Conservation (phyloP, 2,113 vertebrate species). For the Grantiella picta region DNA sequence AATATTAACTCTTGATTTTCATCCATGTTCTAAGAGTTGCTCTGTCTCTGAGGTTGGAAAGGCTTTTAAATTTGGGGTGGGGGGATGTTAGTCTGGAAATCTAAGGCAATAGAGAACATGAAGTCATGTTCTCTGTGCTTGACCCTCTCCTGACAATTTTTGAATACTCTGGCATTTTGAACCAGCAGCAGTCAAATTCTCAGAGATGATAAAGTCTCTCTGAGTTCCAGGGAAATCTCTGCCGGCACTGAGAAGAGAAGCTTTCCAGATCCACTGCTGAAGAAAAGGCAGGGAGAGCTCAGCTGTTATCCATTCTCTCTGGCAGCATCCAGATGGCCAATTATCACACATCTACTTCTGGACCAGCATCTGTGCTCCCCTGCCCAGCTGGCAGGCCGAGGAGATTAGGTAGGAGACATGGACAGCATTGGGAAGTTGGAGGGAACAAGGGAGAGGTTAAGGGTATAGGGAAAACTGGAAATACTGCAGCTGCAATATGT, state of each 20-base stretch:
- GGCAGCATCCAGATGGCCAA: slow-evolving; percentile 49
- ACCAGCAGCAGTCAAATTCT: background rate
- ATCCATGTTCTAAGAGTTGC: background rate
- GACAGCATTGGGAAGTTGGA: background rate
- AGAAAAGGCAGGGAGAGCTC: slow-evolving; percentile 40
- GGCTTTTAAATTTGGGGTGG: background rate
- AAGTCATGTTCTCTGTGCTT: background rate
- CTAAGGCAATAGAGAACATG: background rate
- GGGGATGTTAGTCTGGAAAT: background rate
- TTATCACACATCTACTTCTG: slow-evolving; percentile 63
- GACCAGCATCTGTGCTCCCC: slow-evolving; percentile 21
- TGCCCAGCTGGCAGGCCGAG: slow-evolving; percentile 46
- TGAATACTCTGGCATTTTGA: slow-evolving; percentile 23
- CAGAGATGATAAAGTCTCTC: slow-evolving; percentile 21
- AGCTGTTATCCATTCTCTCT: slow-evolving; percentile 60
- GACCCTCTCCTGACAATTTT: slow-evolving; percentile 9
- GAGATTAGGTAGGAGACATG: slow-evolving; percentile 50
- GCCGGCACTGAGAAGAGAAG: background rate
- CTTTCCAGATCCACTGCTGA: slow-evolving; percentile 19
- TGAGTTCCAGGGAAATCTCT: slow-evolving; percentile 52
- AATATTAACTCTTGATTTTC: background rate
- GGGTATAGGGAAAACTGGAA: background rate
- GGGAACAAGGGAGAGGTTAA: background rate
- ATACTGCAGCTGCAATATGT: slow-evolving; percentile 22
- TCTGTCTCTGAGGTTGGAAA: background rate